These are phyloP conservation scores for Catamblyrhynchus diadema DNA, from an alignment of 2,797 vertebrate species.

Conservation along the genomic window DNA sequence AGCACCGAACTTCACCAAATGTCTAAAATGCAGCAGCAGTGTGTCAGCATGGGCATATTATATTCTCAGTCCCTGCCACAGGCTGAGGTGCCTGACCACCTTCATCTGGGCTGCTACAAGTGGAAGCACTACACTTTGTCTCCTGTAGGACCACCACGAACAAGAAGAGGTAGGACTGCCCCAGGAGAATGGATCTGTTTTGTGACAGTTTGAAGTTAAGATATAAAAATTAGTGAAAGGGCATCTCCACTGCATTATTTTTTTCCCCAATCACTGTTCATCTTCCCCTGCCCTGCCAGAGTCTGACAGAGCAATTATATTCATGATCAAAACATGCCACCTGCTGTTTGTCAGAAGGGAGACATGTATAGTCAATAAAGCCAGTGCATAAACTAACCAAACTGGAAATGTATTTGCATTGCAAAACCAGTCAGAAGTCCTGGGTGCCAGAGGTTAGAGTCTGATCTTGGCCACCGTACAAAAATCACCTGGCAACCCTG, in stretches of 20 bases:
- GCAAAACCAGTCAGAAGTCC: not conserved
- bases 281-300: not conserved
- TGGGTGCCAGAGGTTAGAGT: not conserved
- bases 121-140: not conserved
- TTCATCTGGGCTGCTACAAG: not conserved
- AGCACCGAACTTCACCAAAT: not conserved
- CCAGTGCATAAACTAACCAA: not conserved
- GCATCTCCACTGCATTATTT: not conserved
- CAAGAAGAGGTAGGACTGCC: not conserved
- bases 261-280: not conserved
- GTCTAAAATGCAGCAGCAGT: not conserved
- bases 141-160: not conserved
- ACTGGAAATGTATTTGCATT: not conserved
- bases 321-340: conserved; percentile 38
- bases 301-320: not conserved
- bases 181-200: not conserved
- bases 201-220: not conserved
- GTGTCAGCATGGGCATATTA: not conserved
- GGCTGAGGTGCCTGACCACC: not conserved
- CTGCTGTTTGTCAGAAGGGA: conserved; percentile 18
- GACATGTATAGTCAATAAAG: not conserved
- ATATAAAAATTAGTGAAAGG: not conserved
- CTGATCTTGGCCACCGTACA: not conserved
- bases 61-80: not conserved
- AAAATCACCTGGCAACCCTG: not conserved